A percentile compares a stretch with the other conserved stretches of the same genome.
Conservation (phyloP, 1,140 invertebrate species). For the Aphaenogaster floridana region DNA sequence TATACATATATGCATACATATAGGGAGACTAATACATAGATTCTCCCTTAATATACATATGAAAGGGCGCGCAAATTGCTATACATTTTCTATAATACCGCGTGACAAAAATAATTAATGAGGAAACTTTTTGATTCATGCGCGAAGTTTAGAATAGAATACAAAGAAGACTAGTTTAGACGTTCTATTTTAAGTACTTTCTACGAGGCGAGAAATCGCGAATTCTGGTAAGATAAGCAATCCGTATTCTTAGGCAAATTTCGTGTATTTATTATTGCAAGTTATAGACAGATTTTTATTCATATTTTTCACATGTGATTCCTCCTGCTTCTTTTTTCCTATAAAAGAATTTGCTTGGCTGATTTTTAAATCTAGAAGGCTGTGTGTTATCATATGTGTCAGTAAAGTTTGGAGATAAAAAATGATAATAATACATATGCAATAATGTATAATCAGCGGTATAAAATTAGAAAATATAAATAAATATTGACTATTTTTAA, state of each 20-base stretch:
- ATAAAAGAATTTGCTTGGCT: slow-evolving; percentile 67
- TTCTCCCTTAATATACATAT: slow-evolving; percentile 6
- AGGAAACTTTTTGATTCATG: slow-evolving; percentile 9
- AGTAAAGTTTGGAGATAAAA: slow-evolving; percentile 23
- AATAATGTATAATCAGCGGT: slow-evolving; percentile 23
- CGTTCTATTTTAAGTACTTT: slow-evolving; percentile 84
- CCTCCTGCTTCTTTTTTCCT: slow-evolving; percentile 27
- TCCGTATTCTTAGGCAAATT: slow-evolving; percentile 73
- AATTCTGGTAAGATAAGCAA: slow-evolving; percentile 75
- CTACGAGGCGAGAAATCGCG: slow-evolving; percentile 68
- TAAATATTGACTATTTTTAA: slow-evolving; percentile 37
- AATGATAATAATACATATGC: slow-evolving; percentile 43
- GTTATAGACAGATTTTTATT: slow-evolving; percentile 78
- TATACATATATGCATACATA: background rate
- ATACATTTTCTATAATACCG: slow-evolving; percentile 70
- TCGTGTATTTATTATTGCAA: slow-evolving; percentile 78
- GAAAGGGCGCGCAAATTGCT: slow-evolving; percentile 20
- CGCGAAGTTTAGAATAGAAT: slow-evolving; percentile 78
- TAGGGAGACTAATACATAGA: background rate
- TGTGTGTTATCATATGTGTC: slow-evolving; percentile 59
- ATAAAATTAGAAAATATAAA: slow-evolving; percentile 29
- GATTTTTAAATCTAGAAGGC: slow-evolving; percentile 73
- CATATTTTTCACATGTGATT: slow-evolving; percentile 54
- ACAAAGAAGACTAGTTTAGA: slow-evolving; percentile 81
- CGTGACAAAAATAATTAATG: slow-evolving; percentile 47